Percentiles rank a stretch among this genome's conserved stretches.
phyloP scores from a whole-genome alignment of 2,888 invertebrate genomes.

The Drosophila nigritarsus region DNA sequence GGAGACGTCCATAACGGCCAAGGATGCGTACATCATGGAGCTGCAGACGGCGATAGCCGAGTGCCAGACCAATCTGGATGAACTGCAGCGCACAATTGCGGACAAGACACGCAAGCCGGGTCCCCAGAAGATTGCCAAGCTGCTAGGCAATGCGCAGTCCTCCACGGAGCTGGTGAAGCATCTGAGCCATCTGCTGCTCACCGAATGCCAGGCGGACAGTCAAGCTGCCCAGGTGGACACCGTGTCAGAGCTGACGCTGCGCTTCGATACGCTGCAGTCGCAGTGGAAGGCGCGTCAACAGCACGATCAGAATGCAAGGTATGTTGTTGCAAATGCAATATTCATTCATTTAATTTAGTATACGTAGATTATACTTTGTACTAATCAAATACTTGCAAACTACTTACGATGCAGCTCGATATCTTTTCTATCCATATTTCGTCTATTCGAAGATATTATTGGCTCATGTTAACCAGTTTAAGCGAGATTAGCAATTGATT shows the following conservation, averaged over 20 bases:
- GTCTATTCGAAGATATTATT: slow-evolving; percentile 18
- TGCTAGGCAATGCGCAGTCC: slow-evolving; percentile 92
- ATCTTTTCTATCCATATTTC: slow-evolving; percentile 6
- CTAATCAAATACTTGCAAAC: slow-evolving; percentile 51
- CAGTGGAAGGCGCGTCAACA: slow-evolving; percentile 91
- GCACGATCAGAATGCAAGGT: slow-evolving; percentile 92
- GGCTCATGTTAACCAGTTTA: slow-evolving; percentile 11
- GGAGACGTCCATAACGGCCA: slow-evolving; percentile 91
- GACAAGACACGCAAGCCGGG: slow-evolving; percentile 87
- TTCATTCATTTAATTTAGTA: not conserved
- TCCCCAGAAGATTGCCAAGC: slow-evolving; percentile 90
- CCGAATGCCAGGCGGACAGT: slow-evolving; percentile 90
- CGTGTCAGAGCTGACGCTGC: slow-evolving; percentile 88
- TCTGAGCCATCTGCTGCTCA: slow-evolving; percentile 90
- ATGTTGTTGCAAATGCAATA: slow-evolving; percentile 65
- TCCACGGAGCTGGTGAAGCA: slow-evolving; percentile 93
- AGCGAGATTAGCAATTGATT: not conserved
- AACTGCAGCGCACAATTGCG: slow-evolving; percentile 88
- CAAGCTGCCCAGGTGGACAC: slow-evolving; percentile 89
- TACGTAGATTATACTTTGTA: slow-evolving; percentile 4
- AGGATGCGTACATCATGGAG: slow-evolving; percentile 93
- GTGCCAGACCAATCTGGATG: slow-evolving; percentile 88
- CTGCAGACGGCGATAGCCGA: slow-evolving; percentile 90
- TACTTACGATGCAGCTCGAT: slow-evolving; percentile 20
- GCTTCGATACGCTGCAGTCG: slow-evolving; percentile 89